Percentiles rank a stretch among this genome's conserved stretches.
Conservation (phyloP, 2,888 invertebrate genomes). For the Aporophyla lueneburgensis region DNA sequence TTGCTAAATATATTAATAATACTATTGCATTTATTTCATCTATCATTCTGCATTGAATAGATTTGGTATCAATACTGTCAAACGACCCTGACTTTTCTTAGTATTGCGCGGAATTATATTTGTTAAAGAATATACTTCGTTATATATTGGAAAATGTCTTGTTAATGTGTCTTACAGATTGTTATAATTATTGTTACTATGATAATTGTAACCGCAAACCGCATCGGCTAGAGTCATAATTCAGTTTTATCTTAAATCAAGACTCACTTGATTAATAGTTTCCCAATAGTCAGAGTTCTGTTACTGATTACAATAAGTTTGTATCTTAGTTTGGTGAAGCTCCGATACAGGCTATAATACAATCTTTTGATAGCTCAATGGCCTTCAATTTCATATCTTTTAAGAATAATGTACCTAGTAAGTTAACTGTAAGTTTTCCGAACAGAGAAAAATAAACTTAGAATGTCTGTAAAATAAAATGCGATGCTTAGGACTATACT, state of each 20-base stretch:
- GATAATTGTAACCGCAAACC: neutral
- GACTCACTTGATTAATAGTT: neutral
- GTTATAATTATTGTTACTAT: neutral
- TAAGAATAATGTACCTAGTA: neutral
- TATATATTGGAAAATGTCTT: slow-evolving; percentile 31
- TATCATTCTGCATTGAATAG: slow-evolving; percentile 15
- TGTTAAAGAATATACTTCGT: slow-evolving; percentile 36
- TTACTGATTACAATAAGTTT: neutral
- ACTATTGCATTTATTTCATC: slow-evolving; percentile 7
- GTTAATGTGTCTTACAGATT: neutral
- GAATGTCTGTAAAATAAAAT: neutral
- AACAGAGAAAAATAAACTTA: neutral
- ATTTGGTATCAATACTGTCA: slow-evolving; percentile 16
- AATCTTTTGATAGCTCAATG: neutral
- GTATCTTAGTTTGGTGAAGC: neutral
- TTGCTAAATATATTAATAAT: slow-evolving; percentile 1
- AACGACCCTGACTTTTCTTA: slow-evolving; percentile 56
- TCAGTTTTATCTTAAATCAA: neutral
- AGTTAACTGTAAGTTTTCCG: neutral
- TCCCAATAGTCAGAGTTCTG: neutral
- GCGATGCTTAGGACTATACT: too few relatives aligned
- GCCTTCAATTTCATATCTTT: neutral
- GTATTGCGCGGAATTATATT: slow-evolving; percentile 15
- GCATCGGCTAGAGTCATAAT: neutral
- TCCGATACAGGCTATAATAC: too few relatives aligned